These are phyloP conservation scores for Drosophila ficusphila DNA, from an alignment of 1,140 invertebrate species.

Conservation along the genomic window DNA sequence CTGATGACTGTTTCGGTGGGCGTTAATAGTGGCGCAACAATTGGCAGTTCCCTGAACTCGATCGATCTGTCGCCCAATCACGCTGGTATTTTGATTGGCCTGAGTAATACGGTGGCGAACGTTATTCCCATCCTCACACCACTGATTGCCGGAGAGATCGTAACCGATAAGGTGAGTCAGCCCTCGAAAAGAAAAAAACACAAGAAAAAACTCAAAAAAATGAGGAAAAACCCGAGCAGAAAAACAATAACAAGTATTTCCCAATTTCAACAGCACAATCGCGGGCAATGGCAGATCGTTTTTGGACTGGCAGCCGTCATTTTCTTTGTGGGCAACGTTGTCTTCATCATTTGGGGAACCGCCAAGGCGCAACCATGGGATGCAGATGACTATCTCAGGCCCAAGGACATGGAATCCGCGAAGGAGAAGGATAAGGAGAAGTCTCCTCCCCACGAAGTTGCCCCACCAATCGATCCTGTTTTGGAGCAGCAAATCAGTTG, in stretches of 20 bases:
- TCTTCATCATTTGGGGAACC: conserved; percentile 89
- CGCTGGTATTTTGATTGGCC: conserved; percentile 88
- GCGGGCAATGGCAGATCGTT: conserved; percentile 89
- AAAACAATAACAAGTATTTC: conserved; percentile 15
- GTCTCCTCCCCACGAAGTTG: conserved; percentile 3
- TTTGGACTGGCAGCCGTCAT: conserved; percentile 90
- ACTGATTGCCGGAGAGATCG: conserved; percentile 87
- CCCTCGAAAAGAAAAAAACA: no score
- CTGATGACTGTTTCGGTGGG: conserved; percentile 90
- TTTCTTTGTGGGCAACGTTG: conserved; percentile 88
- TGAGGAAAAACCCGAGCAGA: conserved; percentile 3
- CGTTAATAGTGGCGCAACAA: conserved; percentile 90
- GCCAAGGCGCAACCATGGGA: conserved; percentile 88
- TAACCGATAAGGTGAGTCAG: conserved; percentile 87
- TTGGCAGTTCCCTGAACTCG: conserved; percentile 89
- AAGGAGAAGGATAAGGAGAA: background rate
- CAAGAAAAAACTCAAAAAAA: no score
- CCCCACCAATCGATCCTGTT: conserved; percentile 59
- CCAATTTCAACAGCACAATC: conserved; percentile 84
- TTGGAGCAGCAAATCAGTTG: conserved; percentile 67
- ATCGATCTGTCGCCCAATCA: conserved; percentile 92
- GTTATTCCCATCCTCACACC: conserved; percentile 91
- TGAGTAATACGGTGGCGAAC: conserved; percentile 91
- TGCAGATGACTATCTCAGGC: conserved; percentile 79
- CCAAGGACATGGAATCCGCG: conserved; percentile 54